Base-by-base conservation (phyloP, 1,140 invertebrate species). In the Pseudomyrmex flavicornis region DNA sequence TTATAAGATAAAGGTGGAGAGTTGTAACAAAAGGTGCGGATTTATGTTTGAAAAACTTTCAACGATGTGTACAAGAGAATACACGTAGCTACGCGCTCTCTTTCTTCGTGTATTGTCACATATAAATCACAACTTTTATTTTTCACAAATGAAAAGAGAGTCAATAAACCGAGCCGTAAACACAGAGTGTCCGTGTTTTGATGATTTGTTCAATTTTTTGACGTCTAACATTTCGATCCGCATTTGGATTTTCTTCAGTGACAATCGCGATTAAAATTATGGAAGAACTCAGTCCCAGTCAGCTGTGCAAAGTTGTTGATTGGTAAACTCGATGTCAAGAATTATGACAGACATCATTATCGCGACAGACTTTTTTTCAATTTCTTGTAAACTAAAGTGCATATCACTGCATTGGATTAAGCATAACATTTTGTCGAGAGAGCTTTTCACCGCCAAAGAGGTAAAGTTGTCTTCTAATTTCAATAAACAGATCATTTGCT, bases 401-500 rank as follows among this genome's bases (percentile, higher is more conserved):
- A 65, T 44, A 7, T 35, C 26, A 5, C 2, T 8, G n/a, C 48
- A n/a, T 22, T 12, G 1, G 7, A 15, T 50, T 17, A 3, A 46
- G 48, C 15, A 56, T 68, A 77, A 68, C 2, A 35, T 44, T 1
- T 13, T 20, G 15, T 9, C 13, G 15, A 1, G 10, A 59, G 4
- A 20, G 54, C n/a, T 35, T 54, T 59, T 12, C 10, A 35, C 2
- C 1, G 54, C 15, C 22, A 8, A 2, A 79, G 59, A 80, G 44
- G 15, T 46, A 62, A 73, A 50, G 48, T 69, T 82, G 84, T 87
- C 58, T 73, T 77, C 13, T 46, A 63, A 85, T 77, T 86, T 82
- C 66, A 84, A 84, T 75, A 83, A 83, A 63, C 82, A 61, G 10
- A 58, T 63, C 35, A 17, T 80, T 52, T 26, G 52, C 10, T 13